Evolutionary conservation across 2,797 vertebrate genomes (phyloP), one percentile per base, ranked within the genome.

Genomic region (Gobionotothen gibberifrons): DNA sequence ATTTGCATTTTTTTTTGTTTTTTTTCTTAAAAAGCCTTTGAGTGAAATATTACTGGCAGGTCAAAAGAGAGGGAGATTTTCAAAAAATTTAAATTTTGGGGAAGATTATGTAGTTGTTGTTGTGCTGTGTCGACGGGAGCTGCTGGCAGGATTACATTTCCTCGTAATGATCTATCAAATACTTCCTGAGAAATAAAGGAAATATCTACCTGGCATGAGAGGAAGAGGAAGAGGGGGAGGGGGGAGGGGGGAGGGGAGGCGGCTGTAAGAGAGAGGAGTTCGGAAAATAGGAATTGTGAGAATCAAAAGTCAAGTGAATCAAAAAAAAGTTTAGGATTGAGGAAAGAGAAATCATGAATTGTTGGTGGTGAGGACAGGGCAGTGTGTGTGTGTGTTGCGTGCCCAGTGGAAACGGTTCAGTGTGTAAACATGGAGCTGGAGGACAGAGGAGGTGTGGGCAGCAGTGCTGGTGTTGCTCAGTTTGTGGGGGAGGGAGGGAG

Each of bases 141-240:
- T 89, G 89, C 89, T 89, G 89, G 84, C 82, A 55, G 83, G 86
- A 36, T 36, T 69, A 85, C 74, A 88, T 90, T 92, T 91, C 89
- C 92, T 92, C 84, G 17, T 76, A 72, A 88, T 80, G 82, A 82
- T 85, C 80, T 75, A 83, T 90, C 71, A 81, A 91, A 87, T 78
- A 86, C 91, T 93, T 93, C 92, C 92, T 93, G 92, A 93, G 92
- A 91, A 90, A 88, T 74, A 86, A 90, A 89, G 90, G 85, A 90
- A 91, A 90, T 64, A 84, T 90, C 86, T 88, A 89, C 86, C 88
- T 89, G 92, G 82, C 47, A 29, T 72, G 69, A 72, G 65, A 69
- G 74, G 75, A 54, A 43, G 16, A 14, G 21, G 10, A 7, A 12
- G 13, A 7, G n/a, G 9, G 13, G 11, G 9, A 19, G 56, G 40